phyloP scores from a whole-genome alignment of 1,140 invertebrate species.

The Tachypleus tridentatus region DNA sequence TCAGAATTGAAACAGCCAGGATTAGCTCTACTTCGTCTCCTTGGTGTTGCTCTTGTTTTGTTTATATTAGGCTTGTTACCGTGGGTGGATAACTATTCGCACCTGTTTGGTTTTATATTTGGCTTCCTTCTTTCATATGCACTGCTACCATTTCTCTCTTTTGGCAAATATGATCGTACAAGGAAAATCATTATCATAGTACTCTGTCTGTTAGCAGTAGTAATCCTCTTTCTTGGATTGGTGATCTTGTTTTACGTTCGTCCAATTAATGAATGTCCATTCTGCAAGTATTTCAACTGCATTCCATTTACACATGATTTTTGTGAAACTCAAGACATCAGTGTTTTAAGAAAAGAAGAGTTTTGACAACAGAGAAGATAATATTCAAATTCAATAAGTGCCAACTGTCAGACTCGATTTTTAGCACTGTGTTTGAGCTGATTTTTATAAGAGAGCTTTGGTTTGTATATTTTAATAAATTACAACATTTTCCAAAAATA shows the following conservation, averaged over 20 bases:
- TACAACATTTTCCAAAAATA: too few species aligned
- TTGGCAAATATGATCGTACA: constrained; percentile 54
- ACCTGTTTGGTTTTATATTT: constrained; percentile 76
- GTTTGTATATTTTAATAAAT: too few species aligned
- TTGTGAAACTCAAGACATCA: constrained; percentile 83
- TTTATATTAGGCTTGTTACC: constrained; percentile 76
- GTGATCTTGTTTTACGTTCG: constrained; percentile 77
- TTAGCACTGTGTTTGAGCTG: too few species aligned
- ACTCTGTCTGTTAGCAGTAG: constrained; percentile 57
- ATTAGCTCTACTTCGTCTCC: constrained; percentile 57
- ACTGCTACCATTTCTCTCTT: constrained; percentile 72
- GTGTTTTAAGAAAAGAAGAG: too few species aligned
- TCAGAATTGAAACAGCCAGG: constrained; percentile 64
- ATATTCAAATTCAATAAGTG: too few species aligned
- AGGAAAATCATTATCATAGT: constrained; percentile 65
- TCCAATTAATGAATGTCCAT: constrained; percentile 66
- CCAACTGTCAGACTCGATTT: too few species aligned
- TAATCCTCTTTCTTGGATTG: constrained; percentile 52
- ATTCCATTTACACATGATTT: constrained; percentile 77
- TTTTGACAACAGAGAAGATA: too few species aligned
- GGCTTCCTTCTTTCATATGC: constrained; percentile 83
- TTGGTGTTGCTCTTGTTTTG: constrained; percentile 55
- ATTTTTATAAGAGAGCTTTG: too few species aligned
- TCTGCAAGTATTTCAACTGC: constrained; percentile 52
- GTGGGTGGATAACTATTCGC: constrained; percentile 95